Base-by-base conservation (phyloP, 2,888 invertebrate genomes). In the Tipula lateralis region DNA sequence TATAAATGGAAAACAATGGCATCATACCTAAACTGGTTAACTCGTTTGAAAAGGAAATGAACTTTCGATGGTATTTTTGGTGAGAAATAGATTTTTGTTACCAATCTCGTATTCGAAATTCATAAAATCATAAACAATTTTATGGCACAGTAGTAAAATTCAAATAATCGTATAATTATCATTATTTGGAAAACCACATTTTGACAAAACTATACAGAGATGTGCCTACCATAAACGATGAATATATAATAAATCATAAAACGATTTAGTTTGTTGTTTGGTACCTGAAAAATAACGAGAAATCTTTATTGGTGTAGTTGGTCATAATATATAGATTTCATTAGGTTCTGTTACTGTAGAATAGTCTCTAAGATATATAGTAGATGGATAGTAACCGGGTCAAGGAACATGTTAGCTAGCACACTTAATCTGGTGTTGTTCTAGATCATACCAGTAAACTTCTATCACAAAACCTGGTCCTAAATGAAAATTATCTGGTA, bases 161-260 rank as follows among this genome's bases (percentile, higher is more conserved):
- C 19, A 66, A 24, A 44, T 44, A 16, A 50, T 50, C 16, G 16
- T 50, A 36, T 39, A 50, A 66, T 66, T 66, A 66, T 66, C 66
- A 66, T 66, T 19, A 66, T 24, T 66, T 66, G 66, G 66, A 66
- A 66, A 66, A 66, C 66, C 66, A 66, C 66, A 66, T 66, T 66
- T 66, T 24, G 2, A 66, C 66, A 66, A 66, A 66, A 66, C 0
- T n/a, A 5, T 50, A 9, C 66, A 16, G 24, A 24, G 66, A 24
- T 66, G 66, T 5, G 19, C 44, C 66, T 24, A 24, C 66, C 24
- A 66, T 66, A 66, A 66, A 66, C 16, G 44, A 1, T 16, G 16
- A 5, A 0, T 39, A 44, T 44, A 44, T 44, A 44, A 44, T 44
- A 44, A 44, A 44, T 66, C 24, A 66, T 66, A 66, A 66, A 66